Conservation (phyloP, 2,888 invertebrate species). For the Parnassius smintheus region DNA sequence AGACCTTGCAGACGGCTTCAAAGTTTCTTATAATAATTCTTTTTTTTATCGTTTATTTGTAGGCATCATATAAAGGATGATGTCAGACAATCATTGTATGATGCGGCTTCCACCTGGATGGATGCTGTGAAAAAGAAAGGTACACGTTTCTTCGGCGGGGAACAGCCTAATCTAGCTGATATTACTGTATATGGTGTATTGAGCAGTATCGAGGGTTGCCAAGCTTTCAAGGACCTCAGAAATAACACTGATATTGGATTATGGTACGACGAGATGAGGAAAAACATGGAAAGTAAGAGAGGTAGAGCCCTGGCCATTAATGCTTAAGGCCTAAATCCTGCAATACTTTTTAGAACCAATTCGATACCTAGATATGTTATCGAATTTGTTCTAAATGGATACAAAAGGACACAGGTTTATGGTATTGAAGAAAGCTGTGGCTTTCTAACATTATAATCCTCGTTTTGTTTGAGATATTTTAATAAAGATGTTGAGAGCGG, state of each 20-base stretch:
- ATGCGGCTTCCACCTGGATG: slow-evolving; percentile 92
- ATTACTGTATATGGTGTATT: slow-evolving; percentile 94
- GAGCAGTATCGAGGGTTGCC: slow-evolving; percentile 95
- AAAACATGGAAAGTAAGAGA: slow-evolving; percentile 79
- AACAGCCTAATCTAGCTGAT: slow-evolving; percentile 94
- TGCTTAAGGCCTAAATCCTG: slow-evolving; percentile 9
- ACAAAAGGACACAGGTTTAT: not conserved
- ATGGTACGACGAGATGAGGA: slow-evolving; percentile 90
- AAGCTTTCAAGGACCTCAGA: slow-evolving; percentile 91
- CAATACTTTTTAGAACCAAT: not conserved
- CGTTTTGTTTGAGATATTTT: too few species aligned
- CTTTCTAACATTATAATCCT: not conserved
- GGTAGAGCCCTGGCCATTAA: slow-evolving; percentile 67
- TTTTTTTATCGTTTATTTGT: slow-evolving; percentile 27
- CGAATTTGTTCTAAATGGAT: too few species aligned
- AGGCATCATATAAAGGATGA: slow-evolving; percentile 93
- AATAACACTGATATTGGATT: slow-evolving; percentile 86
- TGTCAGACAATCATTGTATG: slow-evolving; percentile 93
- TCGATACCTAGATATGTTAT: not conserved
- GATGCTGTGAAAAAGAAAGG: slow-evolving; percentile 85
- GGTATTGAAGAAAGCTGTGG: not conserved
- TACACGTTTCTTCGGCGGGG: slow-evolving; percentile 91
- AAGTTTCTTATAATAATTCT: not conserved
- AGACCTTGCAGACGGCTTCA: too few species aligned
- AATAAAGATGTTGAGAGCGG: too few species aligned